Base-by-base conservation (phyloP, 2,888 invertebrate genomes). In the Cosmopolites sordidus region DNA sequence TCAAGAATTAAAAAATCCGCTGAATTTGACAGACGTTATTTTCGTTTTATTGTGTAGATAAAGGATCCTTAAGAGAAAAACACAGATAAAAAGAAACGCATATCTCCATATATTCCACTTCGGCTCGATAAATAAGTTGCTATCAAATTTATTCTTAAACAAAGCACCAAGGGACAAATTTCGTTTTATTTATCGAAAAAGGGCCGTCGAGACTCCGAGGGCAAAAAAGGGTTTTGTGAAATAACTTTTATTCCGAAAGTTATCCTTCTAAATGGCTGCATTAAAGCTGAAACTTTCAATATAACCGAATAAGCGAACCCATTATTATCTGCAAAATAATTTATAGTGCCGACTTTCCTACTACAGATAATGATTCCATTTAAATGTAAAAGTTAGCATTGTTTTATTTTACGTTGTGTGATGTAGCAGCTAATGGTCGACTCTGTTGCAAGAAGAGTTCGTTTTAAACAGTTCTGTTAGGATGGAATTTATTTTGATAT, bases 201-300 rank as follows among this genome's bases (percentile, higher is more conserved):
- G 33, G 33, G 3, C 33, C 33, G 33, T 33, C 12, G 33, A 33
- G 12, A 33, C n/a, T 3, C 33, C 5, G 3, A 12, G 33, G 12
- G 47, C 46, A 53, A 53, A 53, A 53, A 53, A 43, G 48, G 48
- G 53, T 53, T 53, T 53, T 43, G 53, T 44, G 43, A 48, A 48
- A 52, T 51, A 52, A 52, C 48, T 48, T 48, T 48, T 53, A 53
- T 48, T 48, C 43, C 38, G 40, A 38, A 43, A 47, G 43, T 42
- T 43, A 43, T 27, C 42, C 22, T 40, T 40, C 43, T 38, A 44
- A 48, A 53, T 48, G 37, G 48, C 48, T 43, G 12, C 30, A 53
- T 53, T 53, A 48, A 29, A 14, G 40, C 8, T 8, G 15, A 48
- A 33, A 33, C n/a, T 33, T 33, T 11, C n/a, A 33, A 11, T 11